These are phyloP conservation scores for Astreopora myriophthalma DNA, from an alignment of 64 coral and sea anemone genomes.

Conservation along the genomic window DNA sequence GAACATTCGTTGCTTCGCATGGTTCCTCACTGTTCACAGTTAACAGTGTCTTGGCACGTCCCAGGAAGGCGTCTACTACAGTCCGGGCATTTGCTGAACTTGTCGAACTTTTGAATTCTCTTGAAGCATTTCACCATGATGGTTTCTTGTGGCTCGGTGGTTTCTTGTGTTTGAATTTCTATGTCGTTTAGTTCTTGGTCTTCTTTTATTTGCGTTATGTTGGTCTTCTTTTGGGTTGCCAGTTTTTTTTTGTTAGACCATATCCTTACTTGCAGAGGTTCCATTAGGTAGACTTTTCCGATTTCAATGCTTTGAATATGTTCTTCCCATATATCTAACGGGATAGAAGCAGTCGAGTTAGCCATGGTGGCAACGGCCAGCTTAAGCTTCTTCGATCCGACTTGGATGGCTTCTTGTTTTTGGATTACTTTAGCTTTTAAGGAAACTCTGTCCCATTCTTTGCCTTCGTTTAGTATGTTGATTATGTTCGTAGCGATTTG, in stretches of 20 bases:
- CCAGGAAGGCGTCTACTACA: conserved; percentile 1
- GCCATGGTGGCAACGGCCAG: not conserved
- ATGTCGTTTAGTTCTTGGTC: not conserved
- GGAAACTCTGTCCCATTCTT: conserved; percentile 41
- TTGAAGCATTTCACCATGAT: not conserved
- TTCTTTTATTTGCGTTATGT: conserved; percentile 1
- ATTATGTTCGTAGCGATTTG: conserved; percentile 13
- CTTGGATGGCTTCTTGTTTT: conserved; percentile 15
- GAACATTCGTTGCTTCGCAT: not conserved
- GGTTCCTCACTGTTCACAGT: conserved; percentile 19
- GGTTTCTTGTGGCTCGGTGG: conserved; percentile 10
- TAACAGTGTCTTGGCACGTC: conserved; percentile 21
- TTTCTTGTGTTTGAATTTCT: conserved; percentile 20
- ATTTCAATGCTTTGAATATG: not conserved
- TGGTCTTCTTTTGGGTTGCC: conserved; percentile 10
- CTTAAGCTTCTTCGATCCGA: conserved; percentile 22
- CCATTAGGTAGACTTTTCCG: not conserved
- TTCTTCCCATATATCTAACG: conserved; percentile 13
- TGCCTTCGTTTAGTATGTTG: conserved; percentile 22
- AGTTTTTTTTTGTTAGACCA: not conserved
- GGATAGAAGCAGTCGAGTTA: not conserved
- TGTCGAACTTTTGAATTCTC: not conserved
- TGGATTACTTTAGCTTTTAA: conserved; percentile 23
- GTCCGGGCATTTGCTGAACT: conserved; percentile 3
- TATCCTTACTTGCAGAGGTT: not conserved